phyloP scores from a whole-genome alignment of 2,113 vertebrate species.

The Rostratula benghalensis region DNA sequence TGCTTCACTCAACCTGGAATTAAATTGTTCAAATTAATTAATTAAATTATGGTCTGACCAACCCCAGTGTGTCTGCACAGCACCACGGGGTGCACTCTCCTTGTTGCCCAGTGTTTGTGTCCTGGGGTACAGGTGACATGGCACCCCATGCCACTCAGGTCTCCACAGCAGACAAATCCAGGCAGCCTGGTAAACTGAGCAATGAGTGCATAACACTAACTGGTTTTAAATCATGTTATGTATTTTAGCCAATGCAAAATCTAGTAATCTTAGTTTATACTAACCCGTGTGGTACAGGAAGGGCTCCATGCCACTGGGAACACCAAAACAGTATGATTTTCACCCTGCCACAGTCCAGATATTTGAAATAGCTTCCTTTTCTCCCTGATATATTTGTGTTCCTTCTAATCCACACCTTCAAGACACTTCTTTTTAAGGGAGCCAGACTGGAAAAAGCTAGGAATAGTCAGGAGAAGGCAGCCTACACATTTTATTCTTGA shows the following conservation, averaged over 20 bases:
- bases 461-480: background rate
- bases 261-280: background rate
- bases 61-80: background rate
- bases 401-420: background rate
- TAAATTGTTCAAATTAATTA: background rate
- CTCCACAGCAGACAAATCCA: background rate
- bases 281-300: background rate
- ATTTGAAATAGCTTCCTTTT: background rate
- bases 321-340: background rate
- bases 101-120: no score
- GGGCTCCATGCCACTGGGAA: background rate
- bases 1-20: background rate
- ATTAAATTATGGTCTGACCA: background rate
- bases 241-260: background rate
- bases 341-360: background rate
- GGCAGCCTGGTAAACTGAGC: background rate
- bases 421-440: background rate
- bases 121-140: background rate
- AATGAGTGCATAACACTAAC: background rate
- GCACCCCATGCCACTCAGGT: accelerated
- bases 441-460: background rate
- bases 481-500: background rate
- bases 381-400: background rate
- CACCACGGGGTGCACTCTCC: accelerated
- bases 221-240: background rate